Percentiles rank a stretch among this genome's conserved stretches.
Evolutionary conservation across 2,888 invertebrate species (phyloP).

Genomic region (Melanchra persicariae): DNA sequence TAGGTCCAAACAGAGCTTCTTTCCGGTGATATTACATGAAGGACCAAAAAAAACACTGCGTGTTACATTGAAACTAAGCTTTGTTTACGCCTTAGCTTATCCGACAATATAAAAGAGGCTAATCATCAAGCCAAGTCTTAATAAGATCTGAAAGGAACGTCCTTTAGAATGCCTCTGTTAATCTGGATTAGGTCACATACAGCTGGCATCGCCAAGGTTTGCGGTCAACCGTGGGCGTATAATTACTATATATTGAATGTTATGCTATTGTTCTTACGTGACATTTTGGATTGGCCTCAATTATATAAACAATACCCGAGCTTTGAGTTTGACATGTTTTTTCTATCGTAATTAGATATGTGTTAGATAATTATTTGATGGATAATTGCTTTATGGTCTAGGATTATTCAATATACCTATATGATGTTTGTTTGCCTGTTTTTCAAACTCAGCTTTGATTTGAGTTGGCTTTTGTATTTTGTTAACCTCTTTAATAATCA

Average conservation of each 20-base stretch:
- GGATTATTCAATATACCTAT: not conserved
- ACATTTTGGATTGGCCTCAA: constrained; percentile 67
- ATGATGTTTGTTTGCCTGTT: not conserved
- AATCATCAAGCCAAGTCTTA: constrained; percentile 26
- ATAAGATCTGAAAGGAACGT: constrained; percentile 51
- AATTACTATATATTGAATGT: constrained; percentile 65
- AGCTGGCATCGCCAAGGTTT: constrained; percentile 65
- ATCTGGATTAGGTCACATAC: constrained; percentile 64
- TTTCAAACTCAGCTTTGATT: not conserved
- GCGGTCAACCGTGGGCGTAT: constrained; percentile 63
- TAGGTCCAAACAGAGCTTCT: not conserved
- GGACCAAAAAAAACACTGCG: no score
- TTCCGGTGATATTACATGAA: not conserved
- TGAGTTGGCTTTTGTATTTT: constrained; percentile 4
- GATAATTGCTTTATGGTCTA: not conserved
- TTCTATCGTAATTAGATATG: constrained; percentile 30
- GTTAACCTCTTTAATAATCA: not conserved
- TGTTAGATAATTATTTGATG: no score
- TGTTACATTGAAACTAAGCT: not conserved
- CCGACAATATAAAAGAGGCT: not conserved
- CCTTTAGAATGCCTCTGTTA: constrained; percentile 40
- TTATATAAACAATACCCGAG: constrained; percentile 53
- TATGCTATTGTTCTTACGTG: constrained; percentile 64
- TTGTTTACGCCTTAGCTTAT: constrained; percentile 12
- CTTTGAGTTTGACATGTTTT: constrained; percentile 55